A percentile compares a stretch with the other conserved stretches of the same genome.
Evolutionary conservation across 2,113 vertebrate genomes (phyloP).

Genomic region (Eonycteris spelaea): DNA sequence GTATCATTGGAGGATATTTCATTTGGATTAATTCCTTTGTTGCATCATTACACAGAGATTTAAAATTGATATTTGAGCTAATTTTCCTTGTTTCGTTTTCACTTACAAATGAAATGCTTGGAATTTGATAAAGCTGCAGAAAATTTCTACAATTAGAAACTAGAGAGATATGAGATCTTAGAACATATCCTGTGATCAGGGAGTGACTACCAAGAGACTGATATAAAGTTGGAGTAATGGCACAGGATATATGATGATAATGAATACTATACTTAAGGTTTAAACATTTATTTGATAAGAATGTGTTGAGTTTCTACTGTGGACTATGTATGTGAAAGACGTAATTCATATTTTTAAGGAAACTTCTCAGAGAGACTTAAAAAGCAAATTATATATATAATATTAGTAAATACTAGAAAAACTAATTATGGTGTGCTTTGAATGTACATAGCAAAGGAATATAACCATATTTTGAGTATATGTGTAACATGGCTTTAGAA

Average conservation of each 20-base stretch:
- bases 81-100: background rate
- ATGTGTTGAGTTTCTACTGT: background rate
- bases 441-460: background rate
- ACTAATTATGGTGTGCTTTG: background rate
- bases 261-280: background rate
- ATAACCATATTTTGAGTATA: background rate
- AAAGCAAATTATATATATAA: background rate
- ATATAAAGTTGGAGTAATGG: background rate
- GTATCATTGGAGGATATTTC: background rate
- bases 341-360: background rate
- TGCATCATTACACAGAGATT: background rate
- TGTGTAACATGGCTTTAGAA: background rate
- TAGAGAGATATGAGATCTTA: background rate
- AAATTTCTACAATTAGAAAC: background rate
- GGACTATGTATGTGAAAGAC: background rate
- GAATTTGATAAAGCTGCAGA: background rate
- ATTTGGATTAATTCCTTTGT: background rate
- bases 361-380: background rate
- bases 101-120: background rate
- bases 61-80: background rate
- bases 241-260: background rate
- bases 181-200: background rate
- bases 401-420: background rate
- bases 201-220: background rate
- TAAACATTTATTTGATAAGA: background rate